phyloP scores from a whole-genome alignment of 2,888 invertebrate genomes.

The Drosophila multiciliata region DNA sequence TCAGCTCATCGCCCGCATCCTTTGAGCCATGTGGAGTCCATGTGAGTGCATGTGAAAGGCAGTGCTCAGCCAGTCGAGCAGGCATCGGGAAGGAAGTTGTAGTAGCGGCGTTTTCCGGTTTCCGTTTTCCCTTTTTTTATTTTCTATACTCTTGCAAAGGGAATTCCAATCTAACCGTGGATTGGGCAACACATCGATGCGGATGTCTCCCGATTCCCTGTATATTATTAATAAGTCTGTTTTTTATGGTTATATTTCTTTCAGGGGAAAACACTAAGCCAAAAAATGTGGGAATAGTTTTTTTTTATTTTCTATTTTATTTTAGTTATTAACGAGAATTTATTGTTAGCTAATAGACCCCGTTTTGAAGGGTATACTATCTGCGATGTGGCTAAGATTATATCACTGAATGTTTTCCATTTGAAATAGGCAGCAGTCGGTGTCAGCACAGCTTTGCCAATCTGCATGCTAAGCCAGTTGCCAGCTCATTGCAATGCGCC shows the following conservation, averaged over 20 bases:
- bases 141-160: neutral
- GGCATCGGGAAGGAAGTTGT: slow-evolving; percentile 68
- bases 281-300: neutral
- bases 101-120: slow-evolving; percentile 69
- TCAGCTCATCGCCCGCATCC: neutral
- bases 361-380: neutral
- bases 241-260: neutral
- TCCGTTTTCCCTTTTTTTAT: slow-evolving; percentile 39
- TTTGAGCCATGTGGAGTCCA: slow-evolving; percentile 31
- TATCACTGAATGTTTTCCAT: neutral
- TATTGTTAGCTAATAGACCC: neutral
- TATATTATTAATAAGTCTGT: neutral
- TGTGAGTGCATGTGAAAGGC: slow-evolving; percentile 26
- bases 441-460: slow-evolving; percentile 38
- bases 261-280: neutral
- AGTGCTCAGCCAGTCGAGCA: slow-evolving; percentile 38
- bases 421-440: slow-evolving; percentile 5
- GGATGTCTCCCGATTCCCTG: neutral
- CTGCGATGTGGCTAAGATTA: neutral
- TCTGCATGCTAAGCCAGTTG: slow-evolving; percentile 56
- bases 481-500: slow-evolving; percentile 1
- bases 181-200: neutral
- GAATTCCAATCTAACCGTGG: neutral
- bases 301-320: too few species aligned
- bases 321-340: neutral